These are phyloP conservation scores for Drepana falcataria DNA, from an alignment of 2,888 invertebrate genomes.

Conservation along the genomic window DNA sequence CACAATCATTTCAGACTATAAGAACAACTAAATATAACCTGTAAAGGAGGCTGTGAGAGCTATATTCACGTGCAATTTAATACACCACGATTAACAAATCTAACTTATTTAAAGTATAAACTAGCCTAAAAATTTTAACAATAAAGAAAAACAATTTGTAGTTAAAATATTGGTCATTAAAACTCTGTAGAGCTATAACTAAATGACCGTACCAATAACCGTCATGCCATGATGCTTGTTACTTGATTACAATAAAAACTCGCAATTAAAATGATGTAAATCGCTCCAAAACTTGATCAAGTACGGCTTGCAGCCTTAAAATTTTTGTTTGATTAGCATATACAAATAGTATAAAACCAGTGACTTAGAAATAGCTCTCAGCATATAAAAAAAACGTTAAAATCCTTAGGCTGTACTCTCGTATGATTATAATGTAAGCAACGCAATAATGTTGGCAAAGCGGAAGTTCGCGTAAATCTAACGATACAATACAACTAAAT, in stretches of 20 bases:
- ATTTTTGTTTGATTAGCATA: slow-evolving; percentile 55
- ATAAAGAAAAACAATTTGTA: slow-evolving; percentile 65
- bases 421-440: slow-evolving; percentile 76
- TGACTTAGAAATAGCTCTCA: slow-evolving; percentile 79
- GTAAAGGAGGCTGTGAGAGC: slow-evolving; percentile 72
- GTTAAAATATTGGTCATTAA: slow-evolving; percentile 74
- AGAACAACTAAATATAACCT: slow-evolving; percentile 54
- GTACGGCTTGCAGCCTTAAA: slow-evolving; percentile 56
- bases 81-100: slow-evolving; percentile 78
- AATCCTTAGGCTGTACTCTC: slow-evolving; percentile 79
- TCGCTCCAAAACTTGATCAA: slow-evolving; percentile 72
- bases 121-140: slow-evolving; percentile 79
- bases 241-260: slow-evolving; percentile 54
- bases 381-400: slow-evolving; percentile 74
- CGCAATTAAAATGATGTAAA: slow-evolving; percentile 72
- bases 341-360: slow-evolving; percentile 71
- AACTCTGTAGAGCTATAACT: slow-evolving; percentile 77
- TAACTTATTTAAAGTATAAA: slow-evolving; percentile 76
- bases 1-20: slow-evolving; percentile 74
- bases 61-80: slow-evolving; percentile 70
- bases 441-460: slow-evolving; percentile 76
- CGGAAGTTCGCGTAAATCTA: slow-evolving; percentile 76
- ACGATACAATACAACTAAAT: slow-evolving; percentile 77
- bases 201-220: slow-evolving; percentile 65
- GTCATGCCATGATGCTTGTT: slow-evolving; percentile 75